Conservation (phyloP, 2,797 vertebrate species). For the Tenualosa thibaudeaui region DNA sequence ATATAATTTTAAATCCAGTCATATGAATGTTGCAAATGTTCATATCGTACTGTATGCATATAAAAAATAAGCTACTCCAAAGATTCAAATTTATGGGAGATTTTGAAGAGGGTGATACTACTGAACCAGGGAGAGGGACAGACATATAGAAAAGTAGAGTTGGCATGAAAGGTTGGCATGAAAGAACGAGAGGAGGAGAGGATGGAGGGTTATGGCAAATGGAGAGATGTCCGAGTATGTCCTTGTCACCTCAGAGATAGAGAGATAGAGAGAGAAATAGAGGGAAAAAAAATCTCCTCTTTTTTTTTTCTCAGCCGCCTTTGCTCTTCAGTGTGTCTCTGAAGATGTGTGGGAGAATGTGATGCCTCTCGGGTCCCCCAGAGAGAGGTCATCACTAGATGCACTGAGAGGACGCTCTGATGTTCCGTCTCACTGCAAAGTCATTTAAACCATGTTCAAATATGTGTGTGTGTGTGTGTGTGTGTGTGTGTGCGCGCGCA, state of each 20-base stretch:
- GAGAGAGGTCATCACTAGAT: not conserved
- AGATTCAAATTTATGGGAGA: not conserved
- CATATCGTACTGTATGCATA: constrained; percentile 12
- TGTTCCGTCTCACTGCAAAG: not conserved
- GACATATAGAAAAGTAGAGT: constrained; percentile 63
- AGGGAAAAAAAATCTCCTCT: constrained; percentile 35
- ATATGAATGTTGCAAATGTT: constrained; percentile 22
- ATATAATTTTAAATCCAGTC: constrained; percentile 15
- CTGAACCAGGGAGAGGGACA: constrained; percentile 49
- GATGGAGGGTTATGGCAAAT: constrained; percentile 41
- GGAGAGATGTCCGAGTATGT: constrained; percentile 8
- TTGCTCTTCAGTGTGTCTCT: not conserved
- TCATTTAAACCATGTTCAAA: not conserved
- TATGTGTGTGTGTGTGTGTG: not conserved
- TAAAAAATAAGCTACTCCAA: constrained; percentile 24
- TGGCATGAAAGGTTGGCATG: constrained; percentile 50
- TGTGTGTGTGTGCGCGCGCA: not conserved
- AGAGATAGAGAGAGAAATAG: constrained; percentile 53
- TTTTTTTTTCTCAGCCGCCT: not conserved
- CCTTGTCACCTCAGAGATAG: constrained; percentile 31
- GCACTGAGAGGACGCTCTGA: not conserved
- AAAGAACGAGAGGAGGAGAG: constrained; percentile 48
- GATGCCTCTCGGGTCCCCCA: not conserved
- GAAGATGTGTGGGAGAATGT: not conserved
- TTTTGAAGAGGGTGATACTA: constrained; percentile 19